Conservation (phyloP, 2,888 invertebrate genomes). For the Chironomus riparius region DNA sequence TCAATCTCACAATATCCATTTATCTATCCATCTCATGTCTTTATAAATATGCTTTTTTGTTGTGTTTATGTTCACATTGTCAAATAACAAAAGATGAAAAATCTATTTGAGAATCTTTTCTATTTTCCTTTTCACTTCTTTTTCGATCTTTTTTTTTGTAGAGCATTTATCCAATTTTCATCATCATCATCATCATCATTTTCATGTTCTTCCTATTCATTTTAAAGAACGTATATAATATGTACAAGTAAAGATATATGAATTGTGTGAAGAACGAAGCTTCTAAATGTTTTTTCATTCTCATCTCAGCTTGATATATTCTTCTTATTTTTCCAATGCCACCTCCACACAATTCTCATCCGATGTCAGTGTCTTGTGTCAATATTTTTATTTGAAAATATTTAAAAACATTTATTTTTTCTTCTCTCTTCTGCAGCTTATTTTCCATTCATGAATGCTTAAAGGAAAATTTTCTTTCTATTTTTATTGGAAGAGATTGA, state of each 20-base stretch:
- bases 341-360: not conserved
- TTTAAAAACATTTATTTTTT: constrained; percentile 4
- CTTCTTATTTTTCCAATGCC: not conserved
- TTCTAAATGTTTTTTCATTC: not conserved
- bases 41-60: not conserved
- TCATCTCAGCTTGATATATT: not conserved
- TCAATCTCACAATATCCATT: not conserved
- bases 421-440: not conserved
- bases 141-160: not conserved
- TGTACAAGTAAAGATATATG: too few relatives aligned
- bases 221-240: not conserved
- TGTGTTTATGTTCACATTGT: not conserved
- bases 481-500: not conserved
- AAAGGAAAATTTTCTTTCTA: not conserved
- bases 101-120: not conserved
- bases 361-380: constrained; percentile 11
- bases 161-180: not conserved
- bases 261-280: too few relatives aligned
- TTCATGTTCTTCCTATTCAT: not conserved
- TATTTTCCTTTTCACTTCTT: not conserved
- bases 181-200: not conserved
- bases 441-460: not conserved
- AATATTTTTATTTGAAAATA: constrained; percentile 15
- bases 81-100: not conserved
- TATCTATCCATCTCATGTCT: not conserved